These are phyloP conservation scores for Tenrec ecaudatus DNA, from an alignment of 2,113 vertebrate species.

Conservation along the genomic window DNA sequence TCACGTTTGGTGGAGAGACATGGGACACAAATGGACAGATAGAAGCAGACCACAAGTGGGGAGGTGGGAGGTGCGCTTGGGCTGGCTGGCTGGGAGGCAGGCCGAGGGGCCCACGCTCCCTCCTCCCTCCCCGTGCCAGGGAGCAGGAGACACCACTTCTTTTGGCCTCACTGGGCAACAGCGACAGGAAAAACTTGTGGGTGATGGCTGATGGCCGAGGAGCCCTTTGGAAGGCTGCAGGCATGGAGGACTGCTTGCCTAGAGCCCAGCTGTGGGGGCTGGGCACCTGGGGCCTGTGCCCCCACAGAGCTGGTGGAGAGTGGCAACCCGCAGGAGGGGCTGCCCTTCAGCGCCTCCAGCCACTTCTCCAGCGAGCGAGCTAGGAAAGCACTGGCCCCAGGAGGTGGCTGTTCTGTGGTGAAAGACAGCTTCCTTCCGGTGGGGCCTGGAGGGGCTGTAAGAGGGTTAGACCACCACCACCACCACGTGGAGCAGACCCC, in stretches of 20 bases:
- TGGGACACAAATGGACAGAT: slow-evolving; percentile 69
- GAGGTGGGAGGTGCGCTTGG: slow-evolving; percentile 55
- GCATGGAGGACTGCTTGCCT: too few relatives aligned
- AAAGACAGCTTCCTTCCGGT: background rate
- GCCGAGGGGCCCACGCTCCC: background rate
- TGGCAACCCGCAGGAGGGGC: slow-evolving; percentile 1
- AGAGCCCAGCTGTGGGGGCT: too few relatives aligned
- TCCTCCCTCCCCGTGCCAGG: background rate
- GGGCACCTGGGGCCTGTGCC: background rate
- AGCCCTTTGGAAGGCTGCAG: background rate
- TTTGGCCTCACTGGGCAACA: background rate
- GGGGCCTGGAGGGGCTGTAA: background rate
- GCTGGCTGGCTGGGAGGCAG: slow-evolving; percentile 22
- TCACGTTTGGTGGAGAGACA: slow-evolving; percentile 66
- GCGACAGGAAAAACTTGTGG: background rate
- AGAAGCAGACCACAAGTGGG: slow-evolving; percentile 57
- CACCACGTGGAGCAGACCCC: background rate
- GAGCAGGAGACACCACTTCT: background rate
- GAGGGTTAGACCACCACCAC: background rate
- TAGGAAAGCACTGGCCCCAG: slow-evolving; percentile 77
- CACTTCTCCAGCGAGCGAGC: slow-evolving; percentile 58
- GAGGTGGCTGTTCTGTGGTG: slow-evolving; percentile 50
- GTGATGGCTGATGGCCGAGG: background rate
- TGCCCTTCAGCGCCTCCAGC: background rate
- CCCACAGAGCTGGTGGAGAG: slow-evolving; percentile 22